Conservation (phyloP, 2,113 vertebrate genomes). For the Panthera leo region DNA sequence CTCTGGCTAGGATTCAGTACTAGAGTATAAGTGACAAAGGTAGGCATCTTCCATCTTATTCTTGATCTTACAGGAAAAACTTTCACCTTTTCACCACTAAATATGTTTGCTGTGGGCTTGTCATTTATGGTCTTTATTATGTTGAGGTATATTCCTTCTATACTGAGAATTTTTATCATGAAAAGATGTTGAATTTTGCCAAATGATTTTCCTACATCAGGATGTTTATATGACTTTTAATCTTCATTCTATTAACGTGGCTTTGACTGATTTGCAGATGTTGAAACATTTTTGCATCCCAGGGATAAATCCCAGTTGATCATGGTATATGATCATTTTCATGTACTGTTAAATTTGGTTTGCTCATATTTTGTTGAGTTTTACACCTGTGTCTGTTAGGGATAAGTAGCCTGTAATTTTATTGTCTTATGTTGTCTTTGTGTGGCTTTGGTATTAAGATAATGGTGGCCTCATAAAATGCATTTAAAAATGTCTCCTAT, state of each 20-base stretch:
- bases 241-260: not conserved
- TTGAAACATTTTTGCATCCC: not conserved
- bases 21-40: not conserved
- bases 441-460: not conserved
- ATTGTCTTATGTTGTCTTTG: not conserved
- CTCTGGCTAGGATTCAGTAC: not conserved
- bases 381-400: not conserved
- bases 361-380: not conserved
- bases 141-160: not conserved
- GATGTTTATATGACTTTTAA: not conserved
- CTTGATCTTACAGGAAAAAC: not conserved
- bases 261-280: not conserved
- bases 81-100: not conserved
- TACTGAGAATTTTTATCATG: not conserved
- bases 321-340: not conserved
- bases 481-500: not conserved
- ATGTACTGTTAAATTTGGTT: not conserved
- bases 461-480: not conserved
- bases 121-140: not conserved
- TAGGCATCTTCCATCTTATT: not conserved
- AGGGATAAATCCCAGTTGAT: not conserved
- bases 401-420: not conserved
- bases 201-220: not conserved
- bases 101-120: not conserved
- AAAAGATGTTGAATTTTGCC: not conserved